These are phyloP conservation scores for Oxytorus armatus DNA, from an alignment of 2,888 invertebrate genomes.

Conservation along the genomic window DNA sequence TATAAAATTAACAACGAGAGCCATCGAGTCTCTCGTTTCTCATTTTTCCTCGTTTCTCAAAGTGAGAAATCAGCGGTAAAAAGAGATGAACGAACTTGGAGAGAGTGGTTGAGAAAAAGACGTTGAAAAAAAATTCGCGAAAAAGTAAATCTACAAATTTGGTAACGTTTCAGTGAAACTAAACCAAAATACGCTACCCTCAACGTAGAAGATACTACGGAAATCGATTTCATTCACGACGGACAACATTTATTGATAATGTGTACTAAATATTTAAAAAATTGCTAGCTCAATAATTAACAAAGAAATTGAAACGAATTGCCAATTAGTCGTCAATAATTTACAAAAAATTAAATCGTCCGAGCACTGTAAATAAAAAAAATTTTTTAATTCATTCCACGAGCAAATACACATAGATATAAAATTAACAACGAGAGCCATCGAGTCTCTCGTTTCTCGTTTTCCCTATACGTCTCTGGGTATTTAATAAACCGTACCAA, in stretches of 20 bases:
- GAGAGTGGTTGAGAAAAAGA: no score
- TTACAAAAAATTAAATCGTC: background rate
- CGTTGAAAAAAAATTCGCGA: no score
- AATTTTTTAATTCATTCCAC: background rate
- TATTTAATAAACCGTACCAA: constrained; percentile 64
- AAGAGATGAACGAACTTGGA: no score
- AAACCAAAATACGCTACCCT: no score
- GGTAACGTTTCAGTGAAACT: no score
- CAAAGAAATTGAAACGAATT: background rate
- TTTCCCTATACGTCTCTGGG: constrained; percentile 64
- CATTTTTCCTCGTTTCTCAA: no score
- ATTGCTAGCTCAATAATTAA: no score
- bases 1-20: background rate
- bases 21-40: constrained; percentile 15
- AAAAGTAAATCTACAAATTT: no score
- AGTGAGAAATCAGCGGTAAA: no score
- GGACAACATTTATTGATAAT: background rate
- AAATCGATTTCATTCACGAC: background rate
- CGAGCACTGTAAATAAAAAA: no score
- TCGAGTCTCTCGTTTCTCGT: constrained; percentile 24
- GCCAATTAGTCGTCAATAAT: background rate
- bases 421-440: background rate
- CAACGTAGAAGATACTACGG: no score
- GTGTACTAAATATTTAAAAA: no score
- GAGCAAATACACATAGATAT: background rate